Conservation (phyloP, 2,797 vertebrate species). For the Bovichtus diacanthus region DNA sequence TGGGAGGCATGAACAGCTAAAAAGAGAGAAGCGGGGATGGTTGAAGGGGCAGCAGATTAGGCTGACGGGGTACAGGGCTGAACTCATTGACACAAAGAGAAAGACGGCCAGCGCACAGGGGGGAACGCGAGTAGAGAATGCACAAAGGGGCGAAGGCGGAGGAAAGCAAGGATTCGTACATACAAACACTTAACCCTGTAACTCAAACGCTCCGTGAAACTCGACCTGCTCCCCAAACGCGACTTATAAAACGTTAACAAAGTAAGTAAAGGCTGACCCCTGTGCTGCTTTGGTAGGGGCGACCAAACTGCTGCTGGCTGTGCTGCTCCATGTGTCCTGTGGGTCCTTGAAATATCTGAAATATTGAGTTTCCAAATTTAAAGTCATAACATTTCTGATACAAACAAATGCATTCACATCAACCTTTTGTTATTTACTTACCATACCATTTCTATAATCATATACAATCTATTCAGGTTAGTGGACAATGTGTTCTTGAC, state of each 20-base stretch:
- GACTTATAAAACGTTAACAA: slow-evolving; percentile 44
- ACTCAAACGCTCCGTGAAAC: slow-evolving; percentile 52
- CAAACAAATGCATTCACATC: neutral
- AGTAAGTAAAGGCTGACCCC: slow-evolving; percentile 42
- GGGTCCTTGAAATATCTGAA: neutral
- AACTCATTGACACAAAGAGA: slow-evolving; percentile 63
- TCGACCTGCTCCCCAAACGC: slow-evolving; percentile 35
- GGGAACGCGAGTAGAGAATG: slow-evolving; percentile 41
- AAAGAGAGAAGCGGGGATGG: slow-evolving; percentile 29
- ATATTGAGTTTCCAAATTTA: neutral
- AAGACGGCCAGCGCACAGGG: slow-evolving; percentile 26
- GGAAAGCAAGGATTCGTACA: slow-evolving; percentile 13
- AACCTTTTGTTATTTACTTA: neutral
- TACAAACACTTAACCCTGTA: slow-evolving; percentile 25
- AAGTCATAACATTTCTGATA: neutral
- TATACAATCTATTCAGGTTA: neutral
- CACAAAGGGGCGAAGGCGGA: slow-evolving; percentile 39
- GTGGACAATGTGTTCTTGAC: neutral
- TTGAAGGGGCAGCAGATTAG: slow-evolving; percentile 53
- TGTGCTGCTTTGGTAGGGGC: slow-evolving; percentile 21
- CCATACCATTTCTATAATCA: neutral
- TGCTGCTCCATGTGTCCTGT: neutral
- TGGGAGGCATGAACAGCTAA: slow-evolving; percentile 25
- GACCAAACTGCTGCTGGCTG: slow-evolving; percentile 1
- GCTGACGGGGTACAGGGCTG: slow-evolving; percentile 48